Percentiles rank a stretch among this genome's conserved stretches.
These are phyloP conservation scores for Clunio marinus DNA, from an alignment of 2,888 invertebrate genomes.

Conservation along the genomic window DNA sequence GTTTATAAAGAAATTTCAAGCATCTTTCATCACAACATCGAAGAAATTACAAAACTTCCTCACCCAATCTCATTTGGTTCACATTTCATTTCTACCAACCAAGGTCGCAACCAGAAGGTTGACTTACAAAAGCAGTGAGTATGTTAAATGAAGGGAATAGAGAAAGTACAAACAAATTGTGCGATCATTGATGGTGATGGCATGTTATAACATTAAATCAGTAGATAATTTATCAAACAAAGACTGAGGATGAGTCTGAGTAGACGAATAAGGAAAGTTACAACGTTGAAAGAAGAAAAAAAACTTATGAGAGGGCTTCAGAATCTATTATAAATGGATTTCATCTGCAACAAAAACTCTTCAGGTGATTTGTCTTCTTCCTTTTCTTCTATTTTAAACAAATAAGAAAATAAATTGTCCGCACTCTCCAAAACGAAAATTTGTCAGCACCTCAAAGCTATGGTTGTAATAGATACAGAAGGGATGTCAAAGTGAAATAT, in stretches of 20 bases:
- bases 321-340: slow-evolving; percentile 15
- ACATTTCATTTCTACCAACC: too few species aligned
- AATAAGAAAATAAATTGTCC: slow-evolving; percentile 34
- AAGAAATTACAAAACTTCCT: too few species aligned
- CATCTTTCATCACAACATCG: too few species aligned
- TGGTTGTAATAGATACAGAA: too few species aligned
- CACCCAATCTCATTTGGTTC: too few species aligned
- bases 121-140: background rate
- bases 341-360: background rate
- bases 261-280: background rate
- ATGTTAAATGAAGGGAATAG: background rate
- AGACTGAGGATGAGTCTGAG: background rate
- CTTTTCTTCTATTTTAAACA: background rate
- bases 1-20: too few species aligned
- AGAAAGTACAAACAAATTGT: background rate
- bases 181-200: slow-evolving; percentile 26
- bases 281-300: too few species aligned
- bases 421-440: slow-evolving; percentile 29
- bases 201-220: slow-evolving; percentile 16
- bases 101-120: background rate
- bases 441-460: slow-evolving; percentile 28
- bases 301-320: slow-evolving; percentile 11
- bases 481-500: background rate
- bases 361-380: background rate
- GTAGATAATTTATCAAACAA: slow-evolving; percentile 32